Conservation (phyloP, 2,113 vertebrate genomes). For the Nycticryphes semicollaris region DNA sequence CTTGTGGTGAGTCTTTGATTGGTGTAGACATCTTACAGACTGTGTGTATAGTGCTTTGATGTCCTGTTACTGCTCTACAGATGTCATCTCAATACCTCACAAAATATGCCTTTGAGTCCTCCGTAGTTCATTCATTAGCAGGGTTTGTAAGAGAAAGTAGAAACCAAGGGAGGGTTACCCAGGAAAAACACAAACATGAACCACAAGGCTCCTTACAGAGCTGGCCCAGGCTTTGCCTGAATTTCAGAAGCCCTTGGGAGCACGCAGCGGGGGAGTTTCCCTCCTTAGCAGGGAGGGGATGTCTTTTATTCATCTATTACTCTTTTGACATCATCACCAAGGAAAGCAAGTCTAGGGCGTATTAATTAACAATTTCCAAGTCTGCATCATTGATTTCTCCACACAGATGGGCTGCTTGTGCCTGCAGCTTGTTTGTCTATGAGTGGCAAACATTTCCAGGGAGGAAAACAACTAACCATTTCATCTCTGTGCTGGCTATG, state of each 20-base stretch:
- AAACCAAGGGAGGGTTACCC: background rate
- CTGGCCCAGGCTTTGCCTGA: background rate
- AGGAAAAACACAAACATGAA: background rate
- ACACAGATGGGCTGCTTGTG: background rate
- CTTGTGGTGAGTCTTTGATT: slow-evolving; percentile 61
- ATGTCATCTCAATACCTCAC: background rate
- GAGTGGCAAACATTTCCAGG: background rate
- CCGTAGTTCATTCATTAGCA: background rate
- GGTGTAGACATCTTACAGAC: background rate
- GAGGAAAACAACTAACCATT: background rate
- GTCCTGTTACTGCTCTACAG: background rate
- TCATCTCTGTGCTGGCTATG: background rate
- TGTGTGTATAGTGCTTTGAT: background rate
- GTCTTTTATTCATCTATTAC: background rate
- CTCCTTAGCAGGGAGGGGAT: background rate
- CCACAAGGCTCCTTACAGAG: background rate
- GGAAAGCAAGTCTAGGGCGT: background rate
- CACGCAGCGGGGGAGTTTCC: background rate
- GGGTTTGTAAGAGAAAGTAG: background rate
- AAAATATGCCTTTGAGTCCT: background rate
- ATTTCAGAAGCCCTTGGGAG: background rate
- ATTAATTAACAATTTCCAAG: background rate
- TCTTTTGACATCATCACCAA: background rate
- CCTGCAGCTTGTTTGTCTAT: background rate
- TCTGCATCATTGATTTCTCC: background rate